Percentiles rank a stretch among this genome's conserved stretches.
These are phyloP conservation scores for Diaprepes abbreviatus DNA, from an alignment of 2,888 invertebrate species.

Conservation along the genomic window DNA sequence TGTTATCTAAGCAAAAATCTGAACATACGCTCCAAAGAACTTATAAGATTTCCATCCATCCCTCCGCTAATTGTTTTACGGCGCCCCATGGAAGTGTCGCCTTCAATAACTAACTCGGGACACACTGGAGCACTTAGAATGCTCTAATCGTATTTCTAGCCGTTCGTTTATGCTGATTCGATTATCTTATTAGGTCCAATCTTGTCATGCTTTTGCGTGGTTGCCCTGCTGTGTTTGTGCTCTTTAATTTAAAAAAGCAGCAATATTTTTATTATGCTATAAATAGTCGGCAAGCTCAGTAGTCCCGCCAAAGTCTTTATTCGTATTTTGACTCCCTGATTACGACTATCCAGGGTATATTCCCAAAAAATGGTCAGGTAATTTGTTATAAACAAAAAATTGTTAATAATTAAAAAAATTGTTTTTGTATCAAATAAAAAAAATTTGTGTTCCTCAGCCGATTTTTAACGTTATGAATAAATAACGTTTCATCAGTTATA, in stretches of 20 bases:
- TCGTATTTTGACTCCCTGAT: no score
- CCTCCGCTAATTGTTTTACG: slow-evolving; percentile 42
- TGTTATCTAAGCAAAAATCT: slow-evolving; percentile 37
- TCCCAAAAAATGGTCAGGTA: no score
- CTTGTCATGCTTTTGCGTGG: slow-evolving; percentile 5
- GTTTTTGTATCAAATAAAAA: no score
- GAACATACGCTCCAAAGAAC: slow-evolving; percentile 42
- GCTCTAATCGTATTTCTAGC: slow-evolving; percentile 50
- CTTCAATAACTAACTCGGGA: slow-evolving; percentile 35
- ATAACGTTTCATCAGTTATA: no score
- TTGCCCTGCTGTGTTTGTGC: slow-evolving; percentile 6
- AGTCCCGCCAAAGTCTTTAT: no score
- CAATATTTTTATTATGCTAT: no score
- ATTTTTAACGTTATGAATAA: no score
- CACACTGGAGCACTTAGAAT: slow-evolving; percentile 21
- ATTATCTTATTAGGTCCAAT: slow-evolving; percentile 51
- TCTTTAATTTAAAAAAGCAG: neutral
- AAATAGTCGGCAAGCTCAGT: no score
- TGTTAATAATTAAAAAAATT: no score
- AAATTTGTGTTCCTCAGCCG: no score
- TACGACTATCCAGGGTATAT: no score
- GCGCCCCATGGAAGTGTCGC: slow-evolving; percentile 44
- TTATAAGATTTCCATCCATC: slow-evolving; percentile 54
- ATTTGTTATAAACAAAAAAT: no score
- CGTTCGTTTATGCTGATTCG: slow-evolving; percentile 53